Conservation (phyloP, 2,888 invertebrate genomes). For the Mythimna lalbum region DNA sequence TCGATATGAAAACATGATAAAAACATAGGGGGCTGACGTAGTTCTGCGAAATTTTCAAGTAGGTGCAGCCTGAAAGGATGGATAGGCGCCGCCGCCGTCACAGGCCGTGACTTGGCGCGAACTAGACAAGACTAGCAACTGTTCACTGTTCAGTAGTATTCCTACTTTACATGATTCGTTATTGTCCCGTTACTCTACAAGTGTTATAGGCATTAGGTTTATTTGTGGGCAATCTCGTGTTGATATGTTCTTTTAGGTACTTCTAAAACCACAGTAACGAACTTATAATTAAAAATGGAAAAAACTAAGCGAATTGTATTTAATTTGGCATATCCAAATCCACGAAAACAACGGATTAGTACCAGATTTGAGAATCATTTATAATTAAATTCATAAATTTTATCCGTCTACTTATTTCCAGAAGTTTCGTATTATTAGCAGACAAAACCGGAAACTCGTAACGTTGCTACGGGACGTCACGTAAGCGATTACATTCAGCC, state of each 20-base stretch:
- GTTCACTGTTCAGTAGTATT: background rate
- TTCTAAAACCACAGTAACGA: background rate
- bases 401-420: conserved; percentile 6
- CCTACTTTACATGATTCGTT: conserved; percentile 36
- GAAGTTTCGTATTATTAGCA: conserved; percentile 18
- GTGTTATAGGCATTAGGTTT: conserved; percentile 17
- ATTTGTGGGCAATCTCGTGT: conserved; percentile 27
- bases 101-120: conserved; percentile 10
- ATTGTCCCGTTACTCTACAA: conserved; percentile 45
- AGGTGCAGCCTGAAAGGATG: conserved; percentile 34
- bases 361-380: conserved; percentile 9
- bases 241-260: conserved; percentile 9
- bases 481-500: conserved; percentile 37
- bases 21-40: conserved; percentile 22
- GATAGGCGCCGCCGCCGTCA: background rate
- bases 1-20: conserved; percentile 46
- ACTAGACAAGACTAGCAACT: background rate
- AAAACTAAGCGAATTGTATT: background rate
- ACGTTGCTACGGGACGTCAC: conserved; percentile 21
- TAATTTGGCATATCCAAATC: background rate
- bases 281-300: background rate
- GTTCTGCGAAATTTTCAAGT: conserved; percentile 36
- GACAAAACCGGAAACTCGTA: conserved; percentile 39
- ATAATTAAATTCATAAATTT: background rate
- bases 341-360: conserved; percentile 7